Conservation (phyloP, 2,888 invertebrate genomes). For the Epinotia ramella region DNA sequence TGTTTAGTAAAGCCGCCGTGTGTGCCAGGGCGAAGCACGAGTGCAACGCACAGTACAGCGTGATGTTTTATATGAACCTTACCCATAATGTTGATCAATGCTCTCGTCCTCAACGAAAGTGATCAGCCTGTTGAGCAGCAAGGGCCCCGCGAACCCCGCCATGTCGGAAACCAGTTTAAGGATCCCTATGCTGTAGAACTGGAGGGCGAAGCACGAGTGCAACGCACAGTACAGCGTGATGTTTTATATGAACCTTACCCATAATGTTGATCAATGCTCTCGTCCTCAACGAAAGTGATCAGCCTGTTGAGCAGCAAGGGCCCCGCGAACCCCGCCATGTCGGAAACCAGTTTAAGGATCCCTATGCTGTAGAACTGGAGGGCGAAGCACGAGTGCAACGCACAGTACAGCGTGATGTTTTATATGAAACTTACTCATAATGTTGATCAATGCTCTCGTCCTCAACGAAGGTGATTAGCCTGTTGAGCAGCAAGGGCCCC, state of each 20-base stretch:
- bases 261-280: constrained; percentile 86
- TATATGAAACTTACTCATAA: too few species aligned
- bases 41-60: too few species aligned
- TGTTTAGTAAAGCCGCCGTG: constrained; percentile 76
- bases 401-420: constrained; percentile 68
- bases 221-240: constrained; percentile 88
- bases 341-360: constrained; percentile 92
- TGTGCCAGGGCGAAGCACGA: constrained; percentile 95
- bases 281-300: constrained; percentile 91
- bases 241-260: constrained; percentile 83
- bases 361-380: constrained; percentile 94
- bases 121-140: too few species aligned
- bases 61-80: constrained; percentile 50
- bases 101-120: too few species aligned
- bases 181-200: constrained; percentile 70
- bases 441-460: too few species aligned
- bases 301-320: constrained; percentile 94
- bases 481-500: too few species aligned
- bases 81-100: too few species aligned
- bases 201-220: constrained; percentile 90
- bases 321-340: constrained; percentile 94
- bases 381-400: constrained; percentile 88
- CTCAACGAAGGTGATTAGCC: too few species aligned
- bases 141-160: too few species aligned
- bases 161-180: too few species aligned